A percentile compares a stretch with the other conserved stretches of the same genome.
Conservation (phyloP, 1,140 invertebrate genomes). For the Streblospio benedicti region DNA sequence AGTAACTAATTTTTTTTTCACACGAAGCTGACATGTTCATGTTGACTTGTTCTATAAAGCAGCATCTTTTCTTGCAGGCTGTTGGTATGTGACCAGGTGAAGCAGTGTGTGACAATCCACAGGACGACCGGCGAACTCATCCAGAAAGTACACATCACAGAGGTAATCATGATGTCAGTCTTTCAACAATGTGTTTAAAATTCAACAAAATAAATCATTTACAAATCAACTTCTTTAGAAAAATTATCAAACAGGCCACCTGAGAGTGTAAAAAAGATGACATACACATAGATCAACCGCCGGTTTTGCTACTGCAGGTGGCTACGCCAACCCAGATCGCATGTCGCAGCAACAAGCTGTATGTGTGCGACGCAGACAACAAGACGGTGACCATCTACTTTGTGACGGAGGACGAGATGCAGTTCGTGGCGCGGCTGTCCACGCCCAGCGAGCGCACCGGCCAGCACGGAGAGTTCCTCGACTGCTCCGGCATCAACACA, state of each 20-base stretch:
- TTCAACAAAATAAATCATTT: too few relatives aligned
- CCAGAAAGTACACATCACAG: neutral
- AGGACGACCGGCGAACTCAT: slow-evolving; percentile 5
- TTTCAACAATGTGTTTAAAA: too few relatives aligned
- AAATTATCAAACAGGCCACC: too few relatives aligned
- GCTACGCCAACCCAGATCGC: neutral
- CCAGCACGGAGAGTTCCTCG: slow-evolving; percentile 4
- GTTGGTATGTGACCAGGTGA: slow-evolving; percentile 16
- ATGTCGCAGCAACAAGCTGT: slow-evolving; percentile 8
- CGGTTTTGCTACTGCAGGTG: too few relatives aligned
- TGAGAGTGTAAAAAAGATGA: too few relatives aligned
- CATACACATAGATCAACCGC: too few relatives aligned
- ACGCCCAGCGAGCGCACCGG: neutral
- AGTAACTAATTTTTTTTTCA: too few relatives aligned
- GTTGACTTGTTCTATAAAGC: too few relatives aligned
- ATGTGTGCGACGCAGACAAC: slow-evolving; percentile 6
- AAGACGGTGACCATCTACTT: slow-evolving; percentile 7
- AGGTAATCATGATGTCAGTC: too few relatives aligned
- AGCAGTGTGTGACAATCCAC: slow-evolving; percentile 10
- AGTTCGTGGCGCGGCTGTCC: slow-evolving; percentile 7
- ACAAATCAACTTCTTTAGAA: too few relatives aligned
- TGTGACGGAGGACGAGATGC: neutral
- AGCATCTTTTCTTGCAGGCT: too few relatives aligned
- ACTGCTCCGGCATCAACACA: slow-evolving; percentile 2
- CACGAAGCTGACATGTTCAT: too few relatives aligned